These are phyloP conservation scores for Syngnathoides biaculeatus DNA, from an alignment of 2,113 vertebrate species.

Conservation along the genomic window DNA sequence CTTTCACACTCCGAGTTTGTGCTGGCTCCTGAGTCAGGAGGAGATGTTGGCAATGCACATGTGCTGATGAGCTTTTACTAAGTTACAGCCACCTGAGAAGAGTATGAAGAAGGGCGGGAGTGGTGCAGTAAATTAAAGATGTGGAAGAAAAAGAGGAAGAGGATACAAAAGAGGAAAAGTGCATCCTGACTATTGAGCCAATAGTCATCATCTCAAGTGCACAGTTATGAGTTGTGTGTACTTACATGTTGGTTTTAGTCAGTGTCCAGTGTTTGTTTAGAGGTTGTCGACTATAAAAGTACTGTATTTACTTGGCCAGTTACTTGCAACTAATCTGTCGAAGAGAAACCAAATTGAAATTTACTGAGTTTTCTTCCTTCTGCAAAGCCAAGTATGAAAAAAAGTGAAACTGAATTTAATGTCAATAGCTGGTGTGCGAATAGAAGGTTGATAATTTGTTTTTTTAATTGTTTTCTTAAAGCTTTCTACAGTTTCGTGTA, in stretches of 20 bases:
- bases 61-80: conserved; percentile 68
- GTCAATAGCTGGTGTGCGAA: not conserved
- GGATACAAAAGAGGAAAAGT: not conserved
- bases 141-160: conserved; percentile 2
- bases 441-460: not conserved
- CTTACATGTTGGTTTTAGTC: not conserved
- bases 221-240: not conserved
- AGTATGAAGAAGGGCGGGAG: conserved; percentile 12
- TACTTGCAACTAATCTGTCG: conserved; percentile 1
- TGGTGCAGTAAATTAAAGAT: not conserved
- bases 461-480: not conserved
- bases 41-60: conserved; percentile 63
- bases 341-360: conserved; percentile 1
- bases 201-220: conserved; percentile 1
- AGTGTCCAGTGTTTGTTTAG: not conserved
- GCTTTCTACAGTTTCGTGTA: not conserved
- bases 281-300: conserved; percentile 1
- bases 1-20: conserved; percentile 82
- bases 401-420: conserved; percentile 1
- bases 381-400: not conserved
- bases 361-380: not conserved
- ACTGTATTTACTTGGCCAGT: conserved; percentile 1
- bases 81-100: conserved; percentile 33
- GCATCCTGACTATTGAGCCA: not conserved
- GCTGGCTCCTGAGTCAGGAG: conserved; percentile 74